Base-by-base conservation (phyloP, 2,888 invertebrate genomes). In the Thecophora atra region DNA sequence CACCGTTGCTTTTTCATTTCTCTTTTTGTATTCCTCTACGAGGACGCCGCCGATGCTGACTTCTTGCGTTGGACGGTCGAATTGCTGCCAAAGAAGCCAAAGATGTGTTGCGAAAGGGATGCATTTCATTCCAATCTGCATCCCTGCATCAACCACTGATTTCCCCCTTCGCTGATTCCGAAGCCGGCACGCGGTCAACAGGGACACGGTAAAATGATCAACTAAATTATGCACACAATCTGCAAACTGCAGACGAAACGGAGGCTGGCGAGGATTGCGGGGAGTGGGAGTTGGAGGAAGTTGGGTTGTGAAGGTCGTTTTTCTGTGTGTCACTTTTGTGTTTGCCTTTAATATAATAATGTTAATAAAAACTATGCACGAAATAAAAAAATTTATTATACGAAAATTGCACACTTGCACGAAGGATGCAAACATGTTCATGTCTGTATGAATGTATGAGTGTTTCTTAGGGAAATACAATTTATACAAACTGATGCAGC, bases 161-260 rank as follows among this genome's bases (percentile, higher is more conserved):
- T 21, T 21, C 26, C 17, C 56, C n/a, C 21, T 62, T 37, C 19
- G 11, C 11, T 11, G 37, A 37, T 37, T 37, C 2, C 47, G n/a
- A 1, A n/a, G 47, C 17, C 15, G 47, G 13, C 17, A 47, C 6
- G 8, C 51, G 47, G 64, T 28, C 65, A 47, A 30, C n/a, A 30
- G 26, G 47, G 56, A n/a, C 60, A 47, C 21, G n/a, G 44, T 42
- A 79, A 82, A 82, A 82, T 82, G 82, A 80, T 77, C 81, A 81
- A 79, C 82, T 82, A 82, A 82, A 82, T 82, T 81, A 82, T 82
- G 81, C 81, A 72, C 62, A 71, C 13, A 58, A 56, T n/a, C 64
- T 42, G 17, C 30, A 37, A 51, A 13, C n/a, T n/a, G 51, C 15
- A 5, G 54, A 54, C 11, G 21, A 24, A 28, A 17, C 1, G 58